Conservation (phyloP, 2,113 vertebrate species). For the Polypterus senegalus region DNA sequence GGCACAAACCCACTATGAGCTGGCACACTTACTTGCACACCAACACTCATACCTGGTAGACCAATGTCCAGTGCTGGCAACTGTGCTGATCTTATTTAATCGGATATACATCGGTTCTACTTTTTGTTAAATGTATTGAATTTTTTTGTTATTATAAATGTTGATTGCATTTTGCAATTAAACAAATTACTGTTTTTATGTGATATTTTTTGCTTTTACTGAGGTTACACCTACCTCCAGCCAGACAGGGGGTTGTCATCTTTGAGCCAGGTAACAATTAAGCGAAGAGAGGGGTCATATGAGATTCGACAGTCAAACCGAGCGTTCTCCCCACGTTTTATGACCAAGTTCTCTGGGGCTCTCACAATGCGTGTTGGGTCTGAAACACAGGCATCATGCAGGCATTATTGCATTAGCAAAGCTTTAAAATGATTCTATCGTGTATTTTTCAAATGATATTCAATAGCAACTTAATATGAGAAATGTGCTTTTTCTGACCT, state of each 20-base stretch:
- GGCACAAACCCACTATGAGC: no score
- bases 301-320: constrained; percentile 69
- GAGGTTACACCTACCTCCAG: constrained; percentile 48
- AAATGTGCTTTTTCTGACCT: constrained; percentile 51
- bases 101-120: no score
- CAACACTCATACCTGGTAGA: no score
- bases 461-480: neutral
- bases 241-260: constrained; percentile 61
- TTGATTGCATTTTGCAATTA: no score
- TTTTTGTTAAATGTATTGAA: no score
- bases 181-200: no score
- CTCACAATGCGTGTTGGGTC: constrained; percentile 76
- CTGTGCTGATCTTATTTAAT: no score
- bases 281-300: constrained; percentile 61
- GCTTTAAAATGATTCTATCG: neutral
- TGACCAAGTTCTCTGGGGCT: constrained; percentile 62
- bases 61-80: no score
- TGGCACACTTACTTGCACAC: no score
- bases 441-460: no score
- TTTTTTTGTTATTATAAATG: no score
- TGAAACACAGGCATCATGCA: constrained; percentile 24
- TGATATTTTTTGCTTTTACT: no score
- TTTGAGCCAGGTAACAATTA: constrained; percentile 72
- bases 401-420: neutral
- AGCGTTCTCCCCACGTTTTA: constrained; percentile 51